Conservation (phyloP, 2,888 invertebrate species). For the Ctenicera cuprea region DNA sequence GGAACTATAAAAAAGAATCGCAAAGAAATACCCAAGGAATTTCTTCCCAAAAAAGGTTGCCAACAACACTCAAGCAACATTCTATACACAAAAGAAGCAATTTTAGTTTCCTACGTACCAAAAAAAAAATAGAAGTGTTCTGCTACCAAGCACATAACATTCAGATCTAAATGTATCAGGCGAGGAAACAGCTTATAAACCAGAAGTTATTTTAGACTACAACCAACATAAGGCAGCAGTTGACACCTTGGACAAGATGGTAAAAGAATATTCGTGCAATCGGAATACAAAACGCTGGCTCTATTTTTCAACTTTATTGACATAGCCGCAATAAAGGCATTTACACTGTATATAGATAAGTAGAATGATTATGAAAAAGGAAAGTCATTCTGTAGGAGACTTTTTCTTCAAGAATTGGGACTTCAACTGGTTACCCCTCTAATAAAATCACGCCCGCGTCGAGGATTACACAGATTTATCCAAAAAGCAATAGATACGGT, state of each 20-base stretch:
- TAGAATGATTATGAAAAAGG: not conserved
- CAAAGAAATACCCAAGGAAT: slow-evolving; percentile 1
- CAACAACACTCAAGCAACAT: slow-evolving; percentile 7
- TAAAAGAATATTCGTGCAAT: slow-evolving; percentile 25
- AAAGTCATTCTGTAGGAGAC: not conserved
- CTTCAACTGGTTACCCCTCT: not conserved
- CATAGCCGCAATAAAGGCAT: slow-evolving; percentile 15
- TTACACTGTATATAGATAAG: not conserved
- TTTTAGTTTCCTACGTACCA: not conserved
- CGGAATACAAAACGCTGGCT: slow-evolving; percentile 33
- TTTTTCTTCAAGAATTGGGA: slow-evolving; percentile 6
- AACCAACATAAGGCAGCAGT: slow-evolving; percentile 9
- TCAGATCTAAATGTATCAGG: not conserved
- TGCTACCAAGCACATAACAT: slow-evolving; percentile 2
- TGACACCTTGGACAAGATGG: slow-evolving; percentile 33
- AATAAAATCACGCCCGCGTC: not conserved
- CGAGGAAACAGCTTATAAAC: not conserved
- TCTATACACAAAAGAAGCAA: slow-evolving; percentile 2
- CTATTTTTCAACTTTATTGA: slow-evolving; percentile 8
- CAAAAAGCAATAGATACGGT: not conserved
- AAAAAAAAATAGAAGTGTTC: not conserved
- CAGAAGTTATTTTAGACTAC: no score
- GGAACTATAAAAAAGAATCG: slow-evolving; percentile 1
- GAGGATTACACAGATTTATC: not conserved
- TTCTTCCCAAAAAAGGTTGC: not conserved